Evolutionary conservation across 2,888 invertebrate genomes (phyloP), one percentile per base, ranked within the genome.

Genomic region (Bellardia pandia): DNA sequence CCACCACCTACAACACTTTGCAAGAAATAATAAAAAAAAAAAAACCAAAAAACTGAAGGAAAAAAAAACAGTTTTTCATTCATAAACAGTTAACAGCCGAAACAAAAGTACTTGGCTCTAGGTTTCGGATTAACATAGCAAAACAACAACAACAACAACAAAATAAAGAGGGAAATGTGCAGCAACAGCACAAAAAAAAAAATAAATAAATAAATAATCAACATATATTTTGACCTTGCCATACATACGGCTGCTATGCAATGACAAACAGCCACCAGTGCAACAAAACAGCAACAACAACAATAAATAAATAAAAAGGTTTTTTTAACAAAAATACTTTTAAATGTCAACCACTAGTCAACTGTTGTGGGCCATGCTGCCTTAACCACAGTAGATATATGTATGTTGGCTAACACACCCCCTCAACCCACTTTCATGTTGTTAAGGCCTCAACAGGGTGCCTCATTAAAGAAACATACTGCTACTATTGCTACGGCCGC

Each of bases 181-280:
- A 40, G 16, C 56, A 74, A 48, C 56, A 68, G 45, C 40, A 68
- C 16, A 14, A 66, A 58, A 58, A 33, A 64, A 33, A 71, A 58
- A 33, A 64, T 33, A 71, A 48, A 72, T 33, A 71, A 48, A 72
- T 40, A 68, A 62, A 69, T 48, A 75, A 48, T 68, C 74, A 82
- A 83, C 86, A 84, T 79, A 68, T 66, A 72, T 87, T 78, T 81
- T 71, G 87, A 87, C 87, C 87, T 87, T 85, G 87, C 33, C 85
- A 74, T 75, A 87, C 80, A 77, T 87, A 64, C 76, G 37, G n/a
- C 16, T 37, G 56, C 51, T n/a, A 48, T 14, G 48, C 83, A 84
- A 72, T 71, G 69, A 45, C 69, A 64, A 23, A 56, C 69, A 48
- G 45, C 69, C 62, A 58, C n/a, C 64, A 64, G 16, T 23, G 23